These are phyloP conservation scores for Hanleya hanleyi DNA, from an alignment of 2,888 invertebrate genomes.

Conservation along the genomic window DNA sequence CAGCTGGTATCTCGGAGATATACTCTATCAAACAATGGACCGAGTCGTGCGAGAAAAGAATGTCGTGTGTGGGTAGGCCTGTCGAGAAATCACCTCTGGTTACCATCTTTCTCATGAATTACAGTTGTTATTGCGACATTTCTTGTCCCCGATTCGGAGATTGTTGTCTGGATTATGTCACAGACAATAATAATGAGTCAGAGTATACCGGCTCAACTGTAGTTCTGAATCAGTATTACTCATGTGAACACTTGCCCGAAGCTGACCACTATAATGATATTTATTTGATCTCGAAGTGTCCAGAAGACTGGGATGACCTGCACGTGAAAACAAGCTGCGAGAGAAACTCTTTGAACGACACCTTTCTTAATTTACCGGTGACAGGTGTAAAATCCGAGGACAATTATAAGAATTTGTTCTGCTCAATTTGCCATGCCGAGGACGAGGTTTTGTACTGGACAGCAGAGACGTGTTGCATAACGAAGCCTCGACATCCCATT, in stretches of 20 bases:
- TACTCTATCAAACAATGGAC: background rate
- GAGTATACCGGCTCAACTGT: background rate
- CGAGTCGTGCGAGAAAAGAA: background rate
- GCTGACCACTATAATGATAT: conserved; percentile 32
- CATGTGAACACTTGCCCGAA: conserved; percentile 22
- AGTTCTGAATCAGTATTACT: conserved; percentile 14
- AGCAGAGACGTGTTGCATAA: conserved; percentile 21
- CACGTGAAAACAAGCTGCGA: conserved; percentile 29
- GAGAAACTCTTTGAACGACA: conserved; percentile 10
- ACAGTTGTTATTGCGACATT: conserved; percentile 44
- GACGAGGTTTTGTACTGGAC: conserved; percentile 30
- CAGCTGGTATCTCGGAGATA: background rate
- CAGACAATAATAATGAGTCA: background rate
- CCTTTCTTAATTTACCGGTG: conserved; percentile 41
- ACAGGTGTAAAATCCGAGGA: conserved; percentile 30
- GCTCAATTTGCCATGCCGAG: conserved; percentile 15
- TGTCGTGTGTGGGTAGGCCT: background rate
- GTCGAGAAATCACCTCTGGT: background rate
- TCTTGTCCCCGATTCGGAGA: conserved; percentile 46
- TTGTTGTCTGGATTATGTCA: conserved; percentile 47
- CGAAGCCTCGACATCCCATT: background rate
- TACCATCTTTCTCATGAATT: background rate
- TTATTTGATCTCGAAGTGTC: conserved; percentile 43
- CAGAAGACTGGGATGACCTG: conserved; percentile 30
- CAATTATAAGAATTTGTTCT: conserved; percentile 45